Percentiles rank a stretch among this genome's conserved stretches.
phyloP scores from a whole-genome alignment of 2,888 invertebrate genomes.

The Heliconius sara region DNA sequence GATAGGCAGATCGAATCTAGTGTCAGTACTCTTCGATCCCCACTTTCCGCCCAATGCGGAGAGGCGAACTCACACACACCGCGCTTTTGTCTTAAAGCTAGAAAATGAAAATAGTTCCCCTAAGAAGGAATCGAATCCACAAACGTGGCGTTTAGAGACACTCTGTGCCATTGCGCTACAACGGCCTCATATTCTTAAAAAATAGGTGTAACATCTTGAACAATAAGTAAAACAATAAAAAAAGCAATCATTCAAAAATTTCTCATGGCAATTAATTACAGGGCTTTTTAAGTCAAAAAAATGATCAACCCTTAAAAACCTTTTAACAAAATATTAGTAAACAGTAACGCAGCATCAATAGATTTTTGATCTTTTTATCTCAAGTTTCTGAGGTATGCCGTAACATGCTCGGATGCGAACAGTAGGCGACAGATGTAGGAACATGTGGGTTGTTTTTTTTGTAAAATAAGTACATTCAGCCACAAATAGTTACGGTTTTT shows the following conservation, averaged over 20 bases:
- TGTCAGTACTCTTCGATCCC: too few relatives aligned
- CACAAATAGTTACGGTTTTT: not conserved
- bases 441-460: constrained; percentile 49
- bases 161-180: too few relatives aligned
- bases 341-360: constrained; percentile 28
- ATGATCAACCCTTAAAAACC: constrained; percentile 26
- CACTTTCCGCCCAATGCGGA: too few relatives aligned
- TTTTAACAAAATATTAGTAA: constrained; percentile 33
- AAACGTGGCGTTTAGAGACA: too few relatives aligned
- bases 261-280: constrained; percentile 25
- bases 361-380: constrained; percentile 26
- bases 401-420: constrained; percentile 47
- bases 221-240: not conserved
- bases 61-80: too few relatives aligned
- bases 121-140: too few relatives aligned
- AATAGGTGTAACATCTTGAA: not conserved
- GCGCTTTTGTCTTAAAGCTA: too few relatives aligned
- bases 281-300: not conserved
- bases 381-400: constrained; percentile 33
- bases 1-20: too few relatives aligned
- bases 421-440: constrained; percentile 51
- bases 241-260: not conserved
- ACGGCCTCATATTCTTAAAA: too few relatives aligned
- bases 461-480: constrained; percentile 43
- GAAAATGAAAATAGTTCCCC: too few relatives aligned